Conservation (phyloP, 2,888 invertebrate genomes). For the Carcina quercana region DNA sequence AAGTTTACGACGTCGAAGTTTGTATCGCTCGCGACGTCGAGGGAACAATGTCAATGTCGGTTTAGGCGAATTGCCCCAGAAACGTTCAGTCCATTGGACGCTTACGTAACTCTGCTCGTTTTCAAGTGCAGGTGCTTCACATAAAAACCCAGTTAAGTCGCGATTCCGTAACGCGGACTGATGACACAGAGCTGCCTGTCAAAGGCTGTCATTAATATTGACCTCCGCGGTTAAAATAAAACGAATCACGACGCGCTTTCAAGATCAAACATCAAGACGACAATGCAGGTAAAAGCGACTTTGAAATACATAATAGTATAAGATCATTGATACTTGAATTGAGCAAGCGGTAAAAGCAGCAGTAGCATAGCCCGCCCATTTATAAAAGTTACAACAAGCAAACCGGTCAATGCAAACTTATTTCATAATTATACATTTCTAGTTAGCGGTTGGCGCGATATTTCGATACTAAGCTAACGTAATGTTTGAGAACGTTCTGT, state of each 20-base stretch:
- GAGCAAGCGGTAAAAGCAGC: neutral
- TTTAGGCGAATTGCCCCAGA: constrained; percentile 3
- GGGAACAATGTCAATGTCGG: constrained; percentile 7
- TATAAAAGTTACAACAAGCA: neutral
- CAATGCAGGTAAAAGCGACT: too few species aligned
- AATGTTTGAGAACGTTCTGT: constrained; percentile 38
- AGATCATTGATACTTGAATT: neutral
- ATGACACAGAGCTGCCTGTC: too few species aligned
- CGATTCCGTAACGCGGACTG: neutral
- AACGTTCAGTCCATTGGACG: constrained; percentile 4
- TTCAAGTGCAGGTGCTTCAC: constrained; percentile 4
- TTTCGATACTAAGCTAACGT: constrained; percentile 26
- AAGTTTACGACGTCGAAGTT: too few species aligned
- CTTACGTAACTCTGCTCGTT: constrained; percentile 5
- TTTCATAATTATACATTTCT: constrained; percentile 14
- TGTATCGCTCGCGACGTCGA: too few species aligned
- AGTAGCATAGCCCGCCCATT: neutral
- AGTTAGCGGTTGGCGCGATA: constrained; percentile 9
- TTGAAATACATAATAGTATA: too few species aligned
- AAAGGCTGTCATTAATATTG: too few species aligned
- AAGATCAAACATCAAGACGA: too few species aligned
- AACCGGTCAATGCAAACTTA: constrained; percentile 8
- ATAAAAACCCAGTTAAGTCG: constrained; percentile 5
- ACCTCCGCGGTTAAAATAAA: too few species aligned
- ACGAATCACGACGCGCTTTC: too few species aligned